Evolutionary conservation across 2,888 invertebrate species (phyloP).

Genomic region (Thereva unica): DNA sequence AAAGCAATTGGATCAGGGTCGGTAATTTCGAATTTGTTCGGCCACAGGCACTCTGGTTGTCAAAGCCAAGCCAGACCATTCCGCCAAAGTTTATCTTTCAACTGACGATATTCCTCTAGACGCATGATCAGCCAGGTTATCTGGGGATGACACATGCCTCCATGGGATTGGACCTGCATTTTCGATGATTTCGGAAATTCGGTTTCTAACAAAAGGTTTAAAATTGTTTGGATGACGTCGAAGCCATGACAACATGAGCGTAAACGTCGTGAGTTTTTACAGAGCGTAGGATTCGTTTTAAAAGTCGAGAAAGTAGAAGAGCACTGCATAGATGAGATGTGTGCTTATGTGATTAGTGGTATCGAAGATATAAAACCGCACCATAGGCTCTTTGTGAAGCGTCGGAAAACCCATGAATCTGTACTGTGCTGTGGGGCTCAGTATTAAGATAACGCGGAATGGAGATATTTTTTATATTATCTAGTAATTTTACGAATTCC

Average conservation of each 20-base stretch:
- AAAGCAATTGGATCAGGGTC: neutral
- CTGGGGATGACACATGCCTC: neutral
- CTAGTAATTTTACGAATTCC: neutral
- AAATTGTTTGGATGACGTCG: neutral
- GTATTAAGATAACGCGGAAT: constrained; percentile 2
- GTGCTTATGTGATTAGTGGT: no score
- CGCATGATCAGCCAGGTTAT: neutral
- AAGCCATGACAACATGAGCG: neutral
- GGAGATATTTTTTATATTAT: neutral
- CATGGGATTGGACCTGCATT: neutral
- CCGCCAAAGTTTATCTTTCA: neutral
- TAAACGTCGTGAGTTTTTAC: neutral
- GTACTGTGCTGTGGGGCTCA: no score
- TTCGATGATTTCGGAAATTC: neutral
- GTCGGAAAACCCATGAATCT: no score
- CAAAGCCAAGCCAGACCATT: neutral
- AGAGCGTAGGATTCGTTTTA: neutral
- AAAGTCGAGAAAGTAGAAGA: neutral
- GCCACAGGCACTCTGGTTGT: neutral
- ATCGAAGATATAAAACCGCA: constrained; percentile 1
- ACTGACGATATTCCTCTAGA: neutral
- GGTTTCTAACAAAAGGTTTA: neutral
- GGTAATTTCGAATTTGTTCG: neutral
- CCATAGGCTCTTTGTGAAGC: no score
- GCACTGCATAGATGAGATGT: constrained; percentile 4